A percentile compares a stretch with the other conserved stretches of the same genome.
phyloP scores from a whole-genome alignment of 2,888 invertebrate species.

The Dryocosmus kuriphilus region DNA sequence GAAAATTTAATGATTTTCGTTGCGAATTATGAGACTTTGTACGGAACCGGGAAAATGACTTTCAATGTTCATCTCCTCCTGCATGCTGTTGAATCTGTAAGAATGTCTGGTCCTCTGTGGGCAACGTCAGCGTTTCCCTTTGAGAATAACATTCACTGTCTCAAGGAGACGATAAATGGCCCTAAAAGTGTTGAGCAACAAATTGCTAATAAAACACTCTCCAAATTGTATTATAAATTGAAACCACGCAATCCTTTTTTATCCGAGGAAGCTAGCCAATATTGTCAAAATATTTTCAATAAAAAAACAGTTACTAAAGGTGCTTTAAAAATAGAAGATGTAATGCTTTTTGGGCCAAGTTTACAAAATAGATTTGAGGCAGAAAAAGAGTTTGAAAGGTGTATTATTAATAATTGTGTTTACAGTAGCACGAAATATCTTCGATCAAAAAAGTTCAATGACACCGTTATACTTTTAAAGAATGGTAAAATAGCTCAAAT shows the following conservation, averaged over 20 bases:
- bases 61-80: constrained; percentile 54
- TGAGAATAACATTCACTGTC: constrained; percentile 46
- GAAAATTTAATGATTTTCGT: constrained; percentile 49
- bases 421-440: background rate
- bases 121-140: constrained; percentile 53
- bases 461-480: background rate
- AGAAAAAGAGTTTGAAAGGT: no score
- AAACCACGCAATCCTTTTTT: no score
- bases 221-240: background rate
- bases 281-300: no score
- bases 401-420: no score
- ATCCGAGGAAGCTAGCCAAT: no score
- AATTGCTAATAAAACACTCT: constrained; percentile 42
- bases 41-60: constrained; percentile 50
- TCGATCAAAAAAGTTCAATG: background rate
- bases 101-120: constrained; percentile 51
- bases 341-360: no score
- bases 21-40: constrained; percentile 46
- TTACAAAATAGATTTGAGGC: no score
- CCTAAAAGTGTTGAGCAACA: constrained; percentile 48
- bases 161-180: constrained; percentile 39
- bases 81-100: constrained; percentile 49
- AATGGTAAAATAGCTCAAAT: background rate
- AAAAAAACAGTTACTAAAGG: no score
- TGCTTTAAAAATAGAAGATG: no score